Base-by-base conservation (phyloP, 2,888 invertebrate species). In the Xestia ashworthii region DNA sequence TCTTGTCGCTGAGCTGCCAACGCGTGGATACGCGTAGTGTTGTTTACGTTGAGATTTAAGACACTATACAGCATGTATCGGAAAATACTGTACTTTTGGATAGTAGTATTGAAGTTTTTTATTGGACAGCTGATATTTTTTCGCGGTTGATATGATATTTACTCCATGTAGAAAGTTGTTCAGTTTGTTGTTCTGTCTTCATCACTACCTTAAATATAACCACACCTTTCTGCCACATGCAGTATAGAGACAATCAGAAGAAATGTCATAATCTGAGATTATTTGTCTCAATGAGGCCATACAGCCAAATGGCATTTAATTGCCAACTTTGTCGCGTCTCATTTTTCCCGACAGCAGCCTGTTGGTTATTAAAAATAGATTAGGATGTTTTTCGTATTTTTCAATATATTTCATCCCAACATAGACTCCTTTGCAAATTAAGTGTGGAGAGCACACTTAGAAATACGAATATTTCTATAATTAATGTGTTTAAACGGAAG, bases 401-500 rank as follows among this genome's bases (percentile, higher is more conserved):
- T 38, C 62, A 62, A 62, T 19, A 62, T 62, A 38, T 19, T 19
- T 62, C 9, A 5, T 38, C 32, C 38, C 5, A 62, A 19, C 2
- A 19, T 60, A 11, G 1, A 11, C 9, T 19, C 19, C 38, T 62
- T 4, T 19, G 5, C 5, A 60, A 32, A 44, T 3, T 6, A 44
- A n/a, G 14, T 14, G 41, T n/a, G 14, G n/a, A n/a, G n/a, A n/a
- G n/a, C n/a, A n/a, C n/a, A n/a, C 44, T 77, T 12, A 48, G 6
- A 5, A 6, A 25, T 69, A 53, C 22, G 5, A 11, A 48, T 25
- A 44, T 1, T n/a, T 65, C 14, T n/a, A 3, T 32, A 19, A 55
- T 55, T 48, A 41, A 14, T 41, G 19, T 22, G 48, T 22, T 32
- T 48, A n/a, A 65, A 69, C 16, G 32, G 48, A 75, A 81, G 16